Base-by-base conservation (phyloP, 2,888 invertebrate species). In the Podabrus alpinus region DNA sequence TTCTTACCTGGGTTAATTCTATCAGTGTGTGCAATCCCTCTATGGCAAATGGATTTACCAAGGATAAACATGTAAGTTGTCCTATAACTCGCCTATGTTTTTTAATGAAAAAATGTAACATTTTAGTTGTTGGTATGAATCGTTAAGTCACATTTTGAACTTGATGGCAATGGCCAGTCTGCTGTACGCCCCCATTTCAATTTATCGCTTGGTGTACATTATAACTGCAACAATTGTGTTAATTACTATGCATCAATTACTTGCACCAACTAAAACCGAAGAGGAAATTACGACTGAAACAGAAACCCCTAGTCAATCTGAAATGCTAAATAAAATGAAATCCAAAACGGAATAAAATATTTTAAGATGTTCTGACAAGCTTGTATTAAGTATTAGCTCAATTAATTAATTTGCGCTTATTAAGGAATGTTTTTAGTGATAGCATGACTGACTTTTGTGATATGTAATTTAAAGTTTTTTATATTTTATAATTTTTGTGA, bases 41-140 rank as follows among this genome's bases (percentile, higher is more conserved):
- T 94, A 66, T 93, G 94, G 92, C 93, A 94, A 83, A 86, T 92
- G 69, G 89, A 91, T 21, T 90, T 91, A 1, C 94, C 94, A 0
- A 90, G 89, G 81, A 87, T 85, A 76, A 89, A 92, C 82, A 87
- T 92, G 93, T 93, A 88, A 91, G 92, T 68, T 29, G 66, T 15
- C 4, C 68, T 29, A 15, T 1, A 59, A 21, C 3, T 24, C 11
- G 1, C 3, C 11, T n/a, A n/a, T 61, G 16, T 45, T 15, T 69
- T 69, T 62, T 29, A 45, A 19, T 19, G 9, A 61, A 25, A 15
- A 60, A 17, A 2, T 11, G 4, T 59, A 66, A 74, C 68, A 72
- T 90, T 89, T 75, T 86, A 91, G 91, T 82, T 87, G 84, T 77
- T 86, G 88, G 81, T 89, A 90, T 78, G 87, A 87, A 16, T 82